Evolutionary conservation across 1,140 invertebrate species (phyloP).

Genomic region (Apocrypta bakeri): DNA sequence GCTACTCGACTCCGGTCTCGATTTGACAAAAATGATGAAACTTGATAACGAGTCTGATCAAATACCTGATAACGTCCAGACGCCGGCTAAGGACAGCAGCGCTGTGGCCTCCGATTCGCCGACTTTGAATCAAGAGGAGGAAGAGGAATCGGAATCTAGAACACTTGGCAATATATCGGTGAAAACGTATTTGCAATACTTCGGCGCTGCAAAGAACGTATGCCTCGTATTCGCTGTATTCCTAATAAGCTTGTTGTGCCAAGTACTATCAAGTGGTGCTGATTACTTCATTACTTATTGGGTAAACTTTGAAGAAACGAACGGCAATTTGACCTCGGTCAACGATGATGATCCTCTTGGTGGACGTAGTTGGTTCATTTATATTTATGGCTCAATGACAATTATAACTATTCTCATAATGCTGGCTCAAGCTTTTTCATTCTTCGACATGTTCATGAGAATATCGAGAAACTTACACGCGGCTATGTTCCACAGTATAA

Average conservation of each 20-base stretch:
- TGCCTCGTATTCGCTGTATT: constrained; percentile 72
- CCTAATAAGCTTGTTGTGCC: constrained; percentile 74
- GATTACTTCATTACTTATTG: constrained; percentile 82
- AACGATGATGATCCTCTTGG: constrained; percentile 13
- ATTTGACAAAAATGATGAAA: constrained; percentile 75
- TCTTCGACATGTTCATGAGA: constrained; percentile 82
- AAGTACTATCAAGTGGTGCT: constrained; percentile 77
- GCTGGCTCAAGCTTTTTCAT: constrained; percentile 77
- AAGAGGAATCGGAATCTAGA: constrained; percentile 73
- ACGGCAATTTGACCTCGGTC: neutral
- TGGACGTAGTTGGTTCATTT: constrained; percentile 59
- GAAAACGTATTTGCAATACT: constrained; percentile 77
- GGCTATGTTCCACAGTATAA: constrained; percentile 85
- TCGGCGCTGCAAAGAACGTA: constrained; percentile 75
- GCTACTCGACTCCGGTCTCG: constrained; percentile 77
- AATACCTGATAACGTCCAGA: constrained; percentile 44
- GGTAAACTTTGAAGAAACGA: constrained; percentile 64
- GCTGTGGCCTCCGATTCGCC: neutral
- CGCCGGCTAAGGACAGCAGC: neutral
- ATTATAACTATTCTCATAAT: constrained; percentile 76
- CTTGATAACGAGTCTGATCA: constrained; percentile 27
- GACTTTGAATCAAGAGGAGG: constrained; percentile 59
- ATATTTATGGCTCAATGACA: constrained; percentile 75
- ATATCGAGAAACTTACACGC: constrained; percentile 85
- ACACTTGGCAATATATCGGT: constrained; percentile 75